Evolutionary conservation across 2,113 vertebrate genomes (phyloP), one percentile per base, ranked within the genome.

Genomic region (Paedocypris sp.): DNA sequence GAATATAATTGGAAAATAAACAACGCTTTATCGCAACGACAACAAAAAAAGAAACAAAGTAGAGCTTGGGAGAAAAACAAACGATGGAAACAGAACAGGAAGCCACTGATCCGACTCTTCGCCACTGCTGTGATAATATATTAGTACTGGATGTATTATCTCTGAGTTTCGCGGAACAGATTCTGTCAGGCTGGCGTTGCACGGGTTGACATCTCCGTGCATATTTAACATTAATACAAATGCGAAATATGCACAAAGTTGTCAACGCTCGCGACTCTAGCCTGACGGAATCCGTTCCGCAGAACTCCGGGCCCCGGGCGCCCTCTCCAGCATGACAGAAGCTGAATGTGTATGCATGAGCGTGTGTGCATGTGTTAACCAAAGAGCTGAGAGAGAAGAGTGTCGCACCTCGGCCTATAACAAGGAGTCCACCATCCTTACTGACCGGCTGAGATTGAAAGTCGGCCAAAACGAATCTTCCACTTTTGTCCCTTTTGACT

Each of bases 161-260:
- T n/a, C n/a, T n/a, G n/a, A n/a, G n/a, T n/a, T n/a, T n/a, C n/a
- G n/a, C n/a, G n/a, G n/a, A n/a, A n/a, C n/a, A n/a, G n/a, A n/a
- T n/a, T n/a, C n/a, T n/a, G n/a, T n/a, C n/a, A n/a, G n/a, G n/a
- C n/a, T n/a, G n/a, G n/a, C n/a, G n/a, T n/a, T n/a, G n/a, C n/a
- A n/a, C n/a, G n/a, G n/a, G n/a, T n/a, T n/a, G n/a, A n/a, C n/a
- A n/a, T n/a, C n/a, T n/a, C n/a, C n/a, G n/a, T n/a, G n/a, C n/a
- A n/a, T n/a, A n/a, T n/a, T n/a, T n/a, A n/a, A n/a, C n/a, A n/a
- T n/a, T n/a, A n/a, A n/a, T n/a, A n/a, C n/a, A n/a, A 85, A 79
- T 74, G 78, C 80, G 73, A 82, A 76, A 81, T 80, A 79, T 67
- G 72, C 65, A 57, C 32, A 59, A 70, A 76, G 76, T 70, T 79